Conservation (phyloP, 2,113 vertebrate genomes). For the Oncorhynchus masou region DNA sequence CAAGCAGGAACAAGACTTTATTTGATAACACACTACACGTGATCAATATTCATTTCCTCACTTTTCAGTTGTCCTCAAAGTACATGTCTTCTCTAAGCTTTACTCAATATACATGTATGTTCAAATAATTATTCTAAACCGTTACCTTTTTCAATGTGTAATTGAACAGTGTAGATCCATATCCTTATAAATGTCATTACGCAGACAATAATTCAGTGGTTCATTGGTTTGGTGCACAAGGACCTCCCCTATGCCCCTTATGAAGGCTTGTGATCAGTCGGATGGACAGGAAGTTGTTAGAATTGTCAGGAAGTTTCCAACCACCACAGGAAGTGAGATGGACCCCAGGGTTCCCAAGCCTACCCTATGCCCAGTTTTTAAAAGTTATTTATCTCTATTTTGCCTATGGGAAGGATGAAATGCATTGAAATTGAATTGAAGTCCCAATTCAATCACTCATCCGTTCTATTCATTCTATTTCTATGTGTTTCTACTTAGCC, state of each 20-base stretch:
- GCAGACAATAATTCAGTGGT: not conserved
- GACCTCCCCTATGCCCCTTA: not conserved
- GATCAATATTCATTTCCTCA: constrained; percentile 28
- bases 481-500: too few species aligned
- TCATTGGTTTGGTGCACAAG: not conserved
- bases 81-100: constrained; percentile 11
- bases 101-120: constrained; percentile 7
- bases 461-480: too few species aligned
- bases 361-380: not conserved
- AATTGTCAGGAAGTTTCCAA: not conserved
- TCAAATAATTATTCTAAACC: not conserved
- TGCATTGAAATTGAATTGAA: too few species aligned
- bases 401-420: too few species aligned
- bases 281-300: not conserved
- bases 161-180: not conserved
- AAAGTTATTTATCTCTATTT: not conserved
- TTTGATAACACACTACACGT: constrained; percentile 21
- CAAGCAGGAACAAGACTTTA: not conserved
- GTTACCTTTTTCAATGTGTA: constrained; percentile 4
- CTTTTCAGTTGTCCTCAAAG: not conserved
- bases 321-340: not conserved
- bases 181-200: constrained; percentile 1
- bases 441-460: too few species aligned
- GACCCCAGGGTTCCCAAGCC: not conserved
- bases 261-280: not conserved